Evolutionary conservation across 2,888 invertebrate species (phyloP), one percentile per base, ranked within the genome.

Genomic region (Heliconius charithonia): DNA sequence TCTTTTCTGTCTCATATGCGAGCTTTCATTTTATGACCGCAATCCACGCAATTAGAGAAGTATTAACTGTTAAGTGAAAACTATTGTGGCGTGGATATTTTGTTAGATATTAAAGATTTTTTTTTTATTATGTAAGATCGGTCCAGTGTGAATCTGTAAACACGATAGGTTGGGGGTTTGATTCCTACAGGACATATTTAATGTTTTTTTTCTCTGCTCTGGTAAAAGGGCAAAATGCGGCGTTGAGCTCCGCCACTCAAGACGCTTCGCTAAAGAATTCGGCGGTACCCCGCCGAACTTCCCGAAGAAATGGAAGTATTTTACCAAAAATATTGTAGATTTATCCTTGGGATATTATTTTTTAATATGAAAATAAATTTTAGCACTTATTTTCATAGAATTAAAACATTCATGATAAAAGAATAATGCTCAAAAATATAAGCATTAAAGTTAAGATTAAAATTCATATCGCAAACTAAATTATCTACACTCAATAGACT

Each of bases 401-500:
- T 32, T 29, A 71, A 51, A 29, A 22, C 4, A 56, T 56, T 7
- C 13, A 56, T n/a, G 22, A 56, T 72, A 72, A 72, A 59, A 59
- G 59, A 72, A 13, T 45, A 41, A 69, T 41, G 41, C 32, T 32
- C 25, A 37, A 16, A 37, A 72, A 73, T 75, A 74, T 75, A 78
- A 69, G 80, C 69, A 82, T 81, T 78, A 76, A 75, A 66, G 62
- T 59, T 71, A 27, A 81, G 81, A 81, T 82, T 81, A 81, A 81
- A 82, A 82, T 82, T 80, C 81, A 82, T 79, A 81, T 82, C 79
- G 67, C 75, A 85, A 83, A 83, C 83, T 86, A 85, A 88, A 89
- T 86, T 87, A 88, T 87, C 85, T 85, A 87, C 81, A 86, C 83
- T 86, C 88, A 87, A 89, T 89, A 86, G 84, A 87, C 85, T 86